Percentiles rank a stretch among this genome's conserved stretches.
Evolutionary conservation across 2,888 invertebrate species (phyloP).

Genomic region (Drosophila mimetica): DNA sequence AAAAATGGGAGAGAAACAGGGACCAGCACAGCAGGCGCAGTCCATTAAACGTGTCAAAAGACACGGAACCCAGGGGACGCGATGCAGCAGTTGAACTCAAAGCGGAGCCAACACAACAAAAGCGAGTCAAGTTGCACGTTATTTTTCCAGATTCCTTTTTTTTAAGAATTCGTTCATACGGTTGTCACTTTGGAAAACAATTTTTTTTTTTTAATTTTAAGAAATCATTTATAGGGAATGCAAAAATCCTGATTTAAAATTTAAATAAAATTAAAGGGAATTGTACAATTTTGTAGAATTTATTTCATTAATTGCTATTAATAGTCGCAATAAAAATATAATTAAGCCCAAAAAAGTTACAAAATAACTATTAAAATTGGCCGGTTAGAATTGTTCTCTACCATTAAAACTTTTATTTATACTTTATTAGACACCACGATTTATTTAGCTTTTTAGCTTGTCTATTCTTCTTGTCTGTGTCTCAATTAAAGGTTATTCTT

Average conservation of each 20-base stretch:
- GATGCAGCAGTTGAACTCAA: slow-evolving; percentile 32
- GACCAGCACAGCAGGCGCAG: slow-evolving; percentile 38
- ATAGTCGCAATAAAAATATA: too few species aligned
- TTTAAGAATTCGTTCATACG: not conserved
- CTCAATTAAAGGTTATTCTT: slow-evolving; percentile 5
- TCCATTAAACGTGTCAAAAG: slow-evolving; percentile 77
- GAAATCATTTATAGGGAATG: not conserved
- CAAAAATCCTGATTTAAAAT: not conserved
- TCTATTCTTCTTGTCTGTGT: not conserved
- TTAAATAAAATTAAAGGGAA: not conserved
- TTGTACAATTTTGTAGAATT: too few species aligned
- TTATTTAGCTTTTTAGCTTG: not conserved
- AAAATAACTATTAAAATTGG: too few species aligned
- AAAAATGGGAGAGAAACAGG: not conserved
- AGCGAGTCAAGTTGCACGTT: slow-evolving; percentile 11
- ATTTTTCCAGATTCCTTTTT: not conserved
- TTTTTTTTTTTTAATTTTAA: not conserved
- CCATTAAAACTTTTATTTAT: not conserved
- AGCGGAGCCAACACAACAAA: slow-evolving; percentile 7
- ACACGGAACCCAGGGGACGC: slow-evolving; percentile 51
- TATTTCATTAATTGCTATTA: too few species aligned
- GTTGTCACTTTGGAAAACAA: not conserved
- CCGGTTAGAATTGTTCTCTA: too few species aligned
- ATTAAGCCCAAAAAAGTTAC: too few species aligned
- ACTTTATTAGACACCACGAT: too few species aligned